Evolutionary conservation across 2,888 invertebrate species (phyloP).

Genomic region (Epinotia brunnichana): DNA sequence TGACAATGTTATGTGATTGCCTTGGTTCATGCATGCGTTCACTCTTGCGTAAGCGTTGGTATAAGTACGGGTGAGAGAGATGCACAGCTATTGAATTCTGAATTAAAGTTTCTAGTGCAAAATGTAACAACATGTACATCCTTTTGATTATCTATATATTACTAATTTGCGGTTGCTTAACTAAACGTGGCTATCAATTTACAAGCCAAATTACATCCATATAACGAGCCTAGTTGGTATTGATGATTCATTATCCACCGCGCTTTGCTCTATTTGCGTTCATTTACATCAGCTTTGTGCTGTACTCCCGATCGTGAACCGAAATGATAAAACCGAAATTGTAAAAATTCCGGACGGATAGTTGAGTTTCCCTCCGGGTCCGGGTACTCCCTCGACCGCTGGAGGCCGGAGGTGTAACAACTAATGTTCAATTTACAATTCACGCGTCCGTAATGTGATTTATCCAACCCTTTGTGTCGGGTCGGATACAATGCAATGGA

Average conservation of each 20-base stretch:
- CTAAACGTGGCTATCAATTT: slow-evolving; percentile 29
- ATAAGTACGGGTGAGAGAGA: neutral
- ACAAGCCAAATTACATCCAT: slow-evolving; percentile 24
- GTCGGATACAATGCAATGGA: slow-evolving; percentile 57
- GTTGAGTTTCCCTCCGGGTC: slow-evolving; percentile 24
- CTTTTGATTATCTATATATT: slow-evolving; percentile 7
- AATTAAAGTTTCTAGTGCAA: neutral
- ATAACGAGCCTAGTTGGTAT: slow-evolving; percentile 24
- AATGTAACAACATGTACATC: neutral
- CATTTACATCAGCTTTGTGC: slow-evolving; percentile 22
- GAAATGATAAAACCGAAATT: slow-evolving; percentile 17
- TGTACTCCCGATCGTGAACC: slow-evolving; percentile 7
- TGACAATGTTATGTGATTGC: neutral
- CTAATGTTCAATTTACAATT: slow-evolving; percentile 84
- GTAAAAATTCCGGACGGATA: slow-evolving; percentile 32
- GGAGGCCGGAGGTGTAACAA: slow-evolving; percentile 68
- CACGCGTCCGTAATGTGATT: slow-evolving; percentile 81
- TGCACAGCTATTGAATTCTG: neutral
- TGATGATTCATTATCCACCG: slow-evolving; percentile 24
- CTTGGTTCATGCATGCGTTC: neutral
- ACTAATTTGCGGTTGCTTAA: slow-evolving; percentile 19
- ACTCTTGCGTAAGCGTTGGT: neutral
- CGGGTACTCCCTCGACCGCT: slow-evolving; percentile 41
- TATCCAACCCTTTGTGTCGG: slow-evolving; percentile 78
- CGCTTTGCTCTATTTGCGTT: slow-evolving; percentile 19